phyloP scores from a whole-genome alignment of 1,140 invertebrate genomes.

The Drosophila lowei region DNA sequence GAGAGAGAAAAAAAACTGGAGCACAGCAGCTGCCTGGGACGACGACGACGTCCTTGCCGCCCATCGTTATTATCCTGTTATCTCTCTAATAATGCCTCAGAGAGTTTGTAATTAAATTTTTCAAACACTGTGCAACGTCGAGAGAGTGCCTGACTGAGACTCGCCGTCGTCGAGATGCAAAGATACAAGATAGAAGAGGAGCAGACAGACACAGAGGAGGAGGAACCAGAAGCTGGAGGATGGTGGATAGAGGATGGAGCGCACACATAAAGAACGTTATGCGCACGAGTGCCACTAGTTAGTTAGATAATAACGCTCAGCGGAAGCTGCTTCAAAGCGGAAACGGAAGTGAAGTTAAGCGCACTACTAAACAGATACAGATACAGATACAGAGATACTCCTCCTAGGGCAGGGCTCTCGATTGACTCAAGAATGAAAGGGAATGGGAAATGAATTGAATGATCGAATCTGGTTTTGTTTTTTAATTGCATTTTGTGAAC shows the following conservation, averaged over 20 bases:
- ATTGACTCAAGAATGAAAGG: slow-evolving; percentile 35
- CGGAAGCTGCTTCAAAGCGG: slow-evolving; percentile 76
- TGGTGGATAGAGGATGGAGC: background rate
- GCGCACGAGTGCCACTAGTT: slow-evolving; percentile 80
- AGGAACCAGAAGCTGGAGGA: background rate
- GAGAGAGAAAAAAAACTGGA: slow-evolving; percentile 55
- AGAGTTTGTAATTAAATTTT: slow-evolving; percentile 82
- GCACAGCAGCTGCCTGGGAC: slow-evolving; percentile 67
- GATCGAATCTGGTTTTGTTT: slow-evolving; percentile 11
- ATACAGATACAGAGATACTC: background rate
- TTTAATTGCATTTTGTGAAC: background rate
- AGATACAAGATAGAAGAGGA: slow-evolving; percentile 35
- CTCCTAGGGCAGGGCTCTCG: slow-evolving; percentile 3
- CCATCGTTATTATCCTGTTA: slow-evolving; percentile 80
- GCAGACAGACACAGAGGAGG: slow-evolving; percentile 18
- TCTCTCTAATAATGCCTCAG: slow-evolving; percentile 81
- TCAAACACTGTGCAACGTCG: slow-evolving; percentile 57
- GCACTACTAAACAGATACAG: slow-evolving; percentile 79
- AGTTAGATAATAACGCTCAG: slow-evolving; percentile 80
- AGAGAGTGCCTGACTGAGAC: slow-evolving; percentile 26
- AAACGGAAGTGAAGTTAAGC: slow-evolving; percentile 81
- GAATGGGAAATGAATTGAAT: slow-evolving; percentile 18
- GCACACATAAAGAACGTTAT: slow-evolving; percentile 72
- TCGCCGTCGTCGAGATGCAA: slow-evolving; percentile 24
- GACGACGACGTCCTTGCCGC: slow-evolving; percentile 65